These are phyloP conservation scores for Frankliniella fusca DNA, from an alignment of 2,888 invertebrate species.

Conservation along the genomic window DNA sequence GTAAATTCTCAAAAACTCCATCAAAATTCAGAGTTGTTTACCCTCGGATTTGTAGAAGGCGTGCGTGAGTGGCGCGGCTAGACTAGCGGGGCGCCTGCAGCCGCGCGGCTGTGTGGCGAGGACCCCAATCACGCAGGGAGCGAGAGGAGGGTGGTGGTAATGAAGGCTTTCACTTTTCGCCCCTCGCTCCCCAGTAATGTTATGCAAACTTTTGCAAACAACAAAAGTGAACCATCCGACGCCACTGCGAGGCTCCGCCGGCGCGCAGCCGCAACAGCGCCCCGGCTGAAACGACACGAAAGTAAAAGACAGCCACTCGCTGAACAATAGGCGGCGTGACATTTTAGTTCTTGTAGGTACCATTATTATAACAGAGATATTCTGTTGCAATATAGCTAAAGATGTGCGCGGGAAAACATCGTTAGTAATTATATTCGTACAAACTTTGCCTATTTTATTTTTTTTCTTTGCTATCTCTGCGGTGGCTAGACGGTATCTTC, in stretches of 20 bases:
- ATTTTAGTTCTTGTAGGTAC: no score
- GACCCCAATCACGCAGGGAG: not conserved
- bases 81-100: no score
- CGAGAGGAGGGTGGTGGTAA: not conserved
- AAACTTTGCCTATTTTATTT: not conserved
- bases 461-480: not conserved
- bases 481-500: not conserved
- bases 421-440: not conserved
- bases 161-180: slow-evolving; percentile 13
- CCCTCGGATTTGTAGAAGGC: no score
- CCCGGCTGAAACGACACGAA: not conserved
- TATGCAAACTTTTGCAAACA: not conserved
- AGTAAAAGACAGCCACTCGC: no score
- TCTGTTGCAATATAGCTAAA: no score
- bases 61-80: no score
- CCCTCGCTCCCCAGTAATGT: not conserved
- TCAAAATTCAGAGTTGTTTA: no score
- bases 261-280: not conserved
- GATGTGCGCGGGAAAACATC: not conserved
- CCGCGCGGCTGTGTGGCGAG: no score
- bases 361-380: no score
- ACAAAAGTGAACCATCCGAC: not conserved
- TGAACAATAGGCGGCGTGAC: no score
- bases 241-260: not conserved
- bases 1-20: no score